phyloP scores from a whole-genome alignment of 2,113 vertebrate species.

The Falcunculus frontatus region DNA sequence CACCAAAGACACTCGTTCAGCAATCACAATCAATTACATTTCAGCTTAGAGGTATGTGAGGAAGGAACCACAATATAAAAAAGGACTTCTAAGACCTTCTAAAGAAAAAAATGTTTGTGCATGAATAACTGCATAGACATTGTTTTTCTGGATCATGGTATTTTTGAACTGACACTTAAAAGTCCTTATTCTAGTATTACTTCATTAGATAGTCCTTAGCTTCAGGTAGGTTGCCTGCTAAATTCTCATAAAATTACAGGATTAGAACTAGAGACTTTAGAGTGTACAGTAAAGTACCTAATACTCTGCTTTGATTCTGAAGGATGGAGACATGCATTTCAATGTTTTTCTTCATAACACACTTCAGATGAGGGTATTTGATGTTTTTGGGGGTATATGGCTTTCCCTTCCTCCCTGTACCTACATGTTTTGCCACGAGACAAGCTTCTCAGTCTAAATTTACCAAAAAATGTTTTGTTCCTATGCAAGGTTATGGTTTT shows the following conservation, averaged over 20 bases:
- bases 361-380: not conserved
- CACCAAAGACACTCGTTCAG: not conserved
- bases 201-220: not conserved
- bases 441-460: not conserved
- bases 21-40: not conserved
- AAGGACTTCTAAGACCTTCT: not conserved
- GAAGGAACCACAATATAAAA: not conserved
- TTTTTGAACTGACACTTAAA: not conserved
- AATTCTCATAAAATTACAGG: not conserved
- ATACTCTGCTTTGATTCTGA: not conserved
- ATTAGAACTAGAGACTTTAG: not conserved
- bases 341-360: not conserved
- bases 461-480: not conserved
- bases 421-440: not conserved
- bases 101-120: not conserved
- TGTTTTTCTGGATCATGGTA: not conserved
- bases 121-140: not conserved
- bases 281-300: not conserved
- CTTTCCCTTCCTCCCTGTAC: not conserved
- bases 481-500: not conserved
- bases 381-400: accelerated
- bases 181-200: not conserved
- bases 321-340: not conserved
- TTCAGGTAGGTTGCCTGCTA: not conserved
- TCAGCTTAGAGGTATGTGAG: not conserved